A percentile compares a stretch with the other conserved stretches of the same genome.
phyloP scores from a whole-genome alignment of 2,113 vertebrate species.

The Pygoscelis antarcticus region DNA sequence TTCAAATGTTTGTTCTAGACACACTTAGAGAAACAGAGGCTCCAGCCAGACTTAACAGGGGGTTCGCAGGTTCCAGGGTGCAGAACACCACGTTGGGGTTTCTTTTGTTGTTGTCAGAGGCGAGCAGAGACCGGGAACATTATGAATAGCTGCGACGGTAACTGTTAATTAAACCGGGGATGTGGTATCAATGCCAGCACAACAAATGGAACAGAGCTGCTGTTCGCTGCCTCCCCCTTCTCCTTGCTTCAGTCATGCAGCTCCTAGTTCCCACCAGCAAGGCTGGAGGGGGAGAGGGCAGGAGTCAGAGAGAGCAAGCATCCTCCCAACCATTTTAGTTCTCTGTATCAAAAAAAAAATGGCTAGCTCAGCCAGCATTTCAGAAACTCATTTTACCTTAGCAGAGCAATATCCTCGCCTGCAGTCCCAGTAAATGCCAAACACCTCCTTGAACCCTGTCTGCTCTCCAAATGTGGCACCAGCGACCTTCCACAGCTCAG shows the following conservation, averaged over 20 bases:
- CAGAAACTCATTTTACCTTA: neutral
- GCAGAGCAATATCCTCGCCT: neutral
- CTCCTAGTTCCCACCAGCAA: neutral
- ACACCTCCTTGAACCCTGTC: neutral
- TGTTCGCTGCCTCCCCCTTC: neutral
- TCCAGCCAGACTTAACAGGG: neutral
- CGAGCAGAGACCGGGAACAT: neutral
- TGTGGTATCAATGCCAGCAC: neutral
- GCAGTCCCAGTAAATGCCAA: neutral
- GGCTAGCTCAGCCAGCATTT: neutral
- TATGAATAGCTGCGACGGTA: neutral
- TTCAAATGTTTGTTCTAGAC: constrained; percentile 43
- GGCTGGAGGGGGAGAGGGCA: neutral
- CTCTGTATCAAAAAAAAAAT: neutral
- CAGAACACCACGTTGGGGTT: neutral
- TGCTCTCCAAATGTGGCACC: neutral
- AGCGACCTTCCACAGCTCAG: neutral
- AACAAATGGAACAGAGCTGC: neutral
- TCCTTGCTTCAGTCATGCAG: neutral
- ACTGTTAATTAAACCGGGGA: constrained; percentile 44
- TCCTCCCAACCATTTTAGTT: neutral
- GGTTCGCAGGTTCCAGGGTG: neutral
- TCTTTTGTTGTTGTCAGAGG: constrained; percentile 1
- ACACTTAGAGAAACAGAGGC: neutral
- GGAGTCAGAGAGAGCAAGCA: neutral